Evolutionary conservation across 2,888 invertebrate genomes (phyloP).

Genomic region (Calameuta filiformis): DNA sequence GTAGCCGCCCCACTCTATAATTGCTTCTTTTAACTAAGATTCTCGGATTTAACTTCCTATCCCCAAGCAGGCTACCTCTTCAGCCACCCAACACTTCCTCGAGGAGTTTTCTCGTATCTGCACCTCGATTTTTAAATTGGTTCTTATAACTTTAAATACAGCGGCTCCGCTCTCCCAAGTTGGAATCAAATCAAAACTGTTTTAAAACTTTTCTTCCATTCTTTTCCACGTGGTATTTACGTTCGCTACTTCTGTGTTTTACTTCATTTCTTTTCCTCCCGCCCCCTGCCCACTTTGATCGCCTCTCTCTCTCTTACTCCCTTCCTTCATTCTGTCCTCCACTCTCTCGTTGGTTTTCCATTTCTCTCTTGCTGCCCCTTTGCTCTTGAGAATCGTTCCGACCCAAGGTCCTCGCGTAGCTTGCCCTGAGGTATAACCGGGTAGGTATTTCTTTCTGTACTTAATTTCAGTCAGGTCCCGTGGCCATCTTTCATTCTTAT

Average conservation of each 20-base stretch:
- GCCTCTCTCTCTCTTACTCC: conserved; percentile 26
- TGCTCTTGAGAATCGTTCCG: conserved; percentile 13
- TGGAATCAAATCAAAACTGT: conserved; percentile 53
- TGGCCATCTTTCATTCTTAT: conserved; percentile 44
- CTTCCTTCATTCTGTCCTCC: conserved; percentile 29
- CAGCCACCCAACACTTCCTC: conserved; percentile 10
- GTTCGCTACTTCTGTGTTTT: conserved; percentile 23
- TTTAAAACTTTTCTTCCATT: conserved; percentile 49
- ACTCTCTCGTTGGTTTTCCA: conserved; percentile 28
- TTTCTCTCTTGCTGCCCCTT: conserved; percentile 23
- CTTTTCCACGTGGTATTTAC: conserved; percentile 36
- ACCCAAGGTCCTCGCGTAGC: conserved; percentile 19
- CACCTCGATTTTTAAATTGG: conserved; percentile 60
- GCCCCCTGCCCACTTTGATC: conserved; percentile 23
- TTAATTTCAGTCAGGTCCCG: conserved; percentile 36
- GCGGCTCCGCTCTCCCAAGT: conserved; percentile 26
- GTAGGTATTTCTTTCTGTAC: conserved; percentile 29
- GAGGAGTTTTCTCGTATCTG: conserved; percentile 30
- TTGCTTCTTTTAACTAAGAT: conserved; percentile 64
- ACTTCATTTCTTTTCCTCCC: conserved; percentile 17
- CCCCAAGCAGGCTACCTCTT: background rate
- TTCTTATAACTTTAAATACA: conserved; percentile 63
- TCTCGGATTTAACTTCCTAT: conserved; percentile 54
- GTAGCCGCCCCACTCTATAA: conserved; percentile 46
- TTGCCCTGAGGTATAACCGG: conserved; percentile 23